A percentile compares a stretch with the other conserved stretches of the same genome.
These are phyloP conservation scores for Argyra leucocephala DNA, from an alignment of 2,888 invertebrate genomes.

Conservation along the genomic window DNA sequence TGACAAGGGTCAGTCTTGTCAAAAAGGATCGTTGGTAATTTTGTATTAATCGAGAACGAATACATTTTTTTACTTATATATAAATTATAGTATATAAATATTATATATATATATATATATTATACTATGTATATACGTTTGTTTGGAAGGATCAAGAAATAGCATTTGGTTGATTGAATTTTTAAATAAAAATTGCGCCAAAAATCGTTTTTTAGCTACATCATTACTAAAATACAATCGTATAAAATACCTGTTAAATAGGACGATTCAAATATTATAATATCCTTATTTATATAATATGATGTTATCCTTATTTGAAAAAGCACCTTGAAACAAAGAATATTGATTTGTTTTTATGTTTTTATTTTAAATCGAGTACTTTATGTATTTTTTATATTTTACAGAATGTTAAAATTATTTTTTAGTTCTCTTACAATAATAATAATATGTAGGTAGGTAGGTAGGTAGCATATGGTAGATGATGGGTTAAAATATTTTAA, in stretches of 20 bases:
- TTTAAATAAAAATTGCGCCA: neutral
- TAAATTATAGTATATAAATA: neutral
- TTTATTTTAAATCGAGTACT: neutral
- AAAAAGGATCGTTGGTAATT: slow-evolving; percentile 4
- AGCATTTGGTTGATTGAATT: slow-evolving; percentile 20
- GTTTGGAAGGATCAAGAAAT: slow-evolving; percentile 15
- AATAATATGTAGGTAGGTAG: no score
- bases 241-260: neutral
- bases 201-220: neutral
- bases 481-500: neutral
- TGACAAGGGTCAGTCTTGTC: neutral
- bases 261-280: neutral
- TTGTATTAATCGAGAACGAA: neutral
- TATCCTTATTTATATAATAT: neutral
- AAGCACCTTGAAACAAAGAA: slow-evolving; percentile 1
- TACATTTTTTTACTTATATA: neutral
- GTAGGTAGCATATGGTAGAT: slow-evolving; percentile 5
- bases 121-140: neutral
- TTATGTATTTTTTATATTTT: no score
- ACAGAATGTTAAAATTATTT: no score
- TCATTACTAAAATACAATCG: neutral
- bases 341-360: neutral
- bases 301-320: neutral
- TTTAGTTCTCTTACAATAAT: no score
- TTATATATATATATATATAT: neutral